These are phyloP conservation scores for Schizaphis graminum DNA, from an alignment of 2,888 invertebrate species.

Conservation along the genomic window DNA sequence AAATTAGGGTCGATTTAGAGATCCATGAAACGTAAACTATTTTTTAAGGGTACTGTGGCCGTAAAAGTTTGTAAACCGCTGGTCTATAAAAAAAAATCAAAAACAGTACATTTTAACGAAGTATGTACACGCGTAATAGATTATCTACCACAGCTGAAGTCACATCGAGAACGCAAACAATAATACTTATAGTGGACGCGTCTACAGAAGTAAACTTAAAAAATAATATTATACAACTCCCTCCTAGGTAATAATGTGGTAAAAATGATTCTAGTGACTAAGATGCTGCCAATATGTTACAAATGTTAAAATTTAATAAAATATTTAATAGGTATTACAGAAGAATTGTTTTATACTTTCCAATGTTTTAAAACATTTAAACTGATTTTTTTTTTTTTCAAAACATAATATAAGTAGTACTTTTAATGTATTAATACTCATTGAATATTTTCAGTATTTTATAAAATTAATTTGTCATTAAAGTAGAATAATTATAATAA, in stretches of 20 bases:
- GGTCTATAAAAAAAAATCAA: background rate
- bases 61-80: background rate
- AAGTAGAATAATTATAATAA: background rate
- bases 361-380: background rate
- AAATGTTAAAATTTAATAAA: background rate
- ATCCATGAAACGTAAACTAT: background rate
- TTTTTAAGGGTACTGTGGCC: too few relatives aligned
- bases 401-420: background rate
- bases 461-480: background rate
- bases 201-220: background rate
- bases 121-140: background rate
- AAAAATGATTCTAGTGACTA: background rate
- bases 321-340: background rate
- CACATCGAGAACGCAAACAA: background rate
- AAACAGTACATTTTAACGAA: background rate
- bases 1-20: background rate
- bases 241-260: accelerated
- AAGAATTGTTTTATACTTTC: background rate
- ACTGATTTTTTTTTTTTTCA: background rate
- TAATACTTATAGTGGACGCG: background rate
- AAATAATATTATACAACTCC: background rate
- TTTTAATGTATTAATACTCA: background rate
- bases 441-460: background rate
- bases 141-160: background rate
- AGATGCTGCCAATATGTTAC: background rate